These are phyloP conservation scores for Nannoperca obscura DNA, from an alignment of 2,797 vertebrate genomes.

Conservation along the genomic window DNA sequence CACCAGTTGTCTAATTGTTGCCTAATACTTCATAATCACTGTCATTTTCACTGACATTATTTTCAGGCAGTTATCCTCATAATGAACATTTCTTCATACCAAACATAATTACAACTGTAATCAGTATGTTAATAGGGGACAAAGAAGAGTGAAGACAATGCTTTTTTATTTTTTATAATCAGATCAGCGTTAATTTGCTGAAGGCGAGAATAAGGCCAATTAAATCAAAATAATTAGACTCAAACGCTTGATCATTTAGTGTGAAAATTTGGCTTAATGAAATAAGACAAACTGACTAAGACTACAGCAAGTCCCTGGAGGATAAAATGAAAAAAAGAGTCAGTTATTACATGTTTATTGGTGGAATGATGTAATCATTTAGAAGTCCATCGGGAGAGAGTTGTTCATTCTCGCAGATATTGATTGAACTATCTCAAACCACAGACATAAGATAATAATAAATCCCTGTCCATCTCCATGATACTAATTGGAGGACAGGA, in stretches of 20 bases:
- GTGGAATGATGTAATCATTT: slow-evolving; percentile 18
- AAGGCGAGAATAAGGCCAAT: slow-evolving; percentile 65
- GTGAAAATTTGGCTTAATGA: slow-evolving; percentile 59
- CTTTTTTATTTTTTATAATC: slow-evolving; percentile 53
- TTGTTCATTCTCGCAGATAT: slow-evolving; percentile 36
- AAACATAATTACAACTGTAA: slow-evolving; percentile 68
- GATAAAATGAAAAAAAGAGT: slow-evolving; percentile 7
- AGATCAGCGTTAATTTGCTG: slow-evolving; percentile 58
- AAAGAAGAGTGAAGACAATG: slow-evolving; percentile 46
- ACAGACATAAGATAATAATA: neutral
- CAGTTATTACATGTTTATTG: slow-evolving; percentile 16
- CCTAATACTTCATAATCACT: slow-evolving; percentile 48
- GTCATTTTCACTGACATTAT: slow-evolving; percentile 48
- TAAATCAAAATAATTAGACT: slow-evolving; percentile 72
- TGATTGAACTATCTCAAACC: slow-evolving; percentile 23
- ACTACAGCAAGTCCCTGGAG: slow-evolving; percentile 10
- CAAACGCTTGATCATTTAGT: slow-evolving; percentile 52
- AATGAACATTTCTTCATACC: slow-evolving; percentile 64
- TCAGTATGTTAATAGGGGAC: slow-evolving; percentile 61
- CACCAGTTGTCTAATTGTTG: slow-evolving; percentile 20
- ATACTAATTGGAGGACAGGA: neutral
- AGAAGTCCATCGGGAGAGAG: slow-evolving; percentile 18
- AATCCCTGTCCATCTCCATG: neutral
- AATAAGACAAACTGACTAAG: slow-evolving; percentile 34
- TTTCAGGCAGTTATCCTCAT: slow-evolving; percentile 54